Evolutionary conservation across 1,140 invertebrate species (phyloP).

Genomic region (Heliothis subflexa): DNA sequence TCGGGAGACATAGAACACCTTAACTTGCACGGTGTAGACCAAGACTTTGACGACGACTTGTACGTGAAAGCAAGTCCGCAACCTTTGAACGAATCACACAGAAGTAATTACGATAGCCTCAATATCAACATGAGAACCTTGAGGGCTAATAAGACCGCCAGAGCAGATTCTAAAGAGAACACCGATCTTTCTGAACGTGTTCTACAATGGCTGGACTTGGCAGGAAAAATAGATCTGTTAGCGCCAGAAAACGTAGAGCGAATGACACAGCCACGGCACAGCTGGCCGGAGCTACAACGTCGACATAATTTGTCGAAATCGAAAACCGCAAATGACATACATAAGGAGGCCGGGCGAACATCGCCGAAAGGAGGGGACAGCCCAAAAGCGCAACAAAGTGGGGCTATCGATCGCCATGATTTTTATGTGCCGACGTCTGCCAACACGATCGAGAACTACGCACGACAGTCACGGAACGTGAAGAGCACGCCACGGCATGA

Average conservation of each 20-base stretch:
- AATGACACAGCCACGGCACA: slow-evolving; percentile 77
- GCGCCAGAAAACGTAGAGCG: slow-evolving; percentile 68
- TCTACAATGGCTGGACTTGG: slow-evolving; percentile 87
- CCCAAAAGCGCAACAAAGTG: slow-evolving; percentile 63
- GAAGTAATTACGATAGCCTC: slow-evolving; percentile 50
- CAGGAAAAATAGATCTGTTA: slow-evolving; percentile 79
- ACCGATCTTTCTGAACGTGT: slow-evolving; percentile 87
- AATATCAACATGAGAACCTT: slow-evolving; percentile 67
- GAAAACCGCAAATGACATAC: slow-evolving; percentile 70
- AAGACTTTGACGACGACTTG: slow-evolving; percentile 65
- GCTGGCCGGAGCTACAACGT: slow-evolving; percentile 78
- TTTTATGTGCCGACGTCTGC: slow-evolving; percentile 76
- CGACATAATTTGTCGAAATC: slow-evolving; percentile 67
- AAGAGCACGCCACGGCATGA: slow-evolving; percentile 75
- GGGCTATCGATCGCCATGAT: slow-evolving; percentile 77
- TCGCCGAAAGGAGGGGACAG: slow-evolving; percentile 61
- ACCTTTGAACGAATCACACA: slow-evolving; percentile 57
- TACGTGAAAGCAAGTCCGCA: slow-evolving; percentile 66
- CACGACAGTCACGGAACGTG: slow-evolving; percentile 79
- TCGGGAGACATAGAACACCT: slow-evolving; percentile 66
- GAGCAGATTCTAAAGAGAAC: slow-evolving; percentile 69
- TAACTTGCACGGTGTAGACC: slow-evolving; percentile 68
- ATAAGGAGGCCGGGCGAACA: slow-evolving; percentile 57
- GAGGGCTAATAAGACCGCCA: slow-evolving; percentile 72
- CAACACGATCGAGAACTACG: slow-evolving; percentile 82